Conservation (phyloP, 2,797 vertebrate species). For the Chiloscyllium punctatum region DNA sequence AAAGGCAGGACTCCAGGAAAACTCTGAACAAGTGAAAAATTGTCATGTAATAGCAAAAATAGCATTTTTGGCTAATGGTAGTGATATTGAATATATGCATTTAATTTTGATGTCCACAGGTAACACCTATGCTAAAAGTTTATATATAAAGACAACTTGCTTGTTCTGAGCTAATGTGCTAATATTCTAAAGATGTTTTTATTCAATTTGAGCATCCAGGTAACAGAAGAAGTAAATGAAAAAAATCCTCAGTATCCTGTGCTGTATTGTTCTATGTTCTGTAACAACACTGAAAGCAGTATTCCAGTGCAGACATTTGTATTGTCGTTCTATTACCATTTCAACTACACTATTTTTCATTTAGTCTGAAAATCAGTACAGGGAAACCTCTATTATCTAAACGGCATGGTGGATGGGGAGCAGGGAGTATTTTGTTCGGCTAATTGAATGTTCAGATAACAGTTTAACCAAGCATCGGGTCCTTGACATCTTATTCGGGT, state of each 20-base stretch:
- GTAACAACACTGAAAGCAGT: neutral
- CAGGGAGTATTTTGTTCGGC: no score
- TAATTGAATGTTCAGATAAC: no score
- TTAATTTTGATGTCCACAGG: neutral
- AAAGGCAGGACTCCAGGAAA: neutral
- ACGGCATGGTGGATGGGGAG: no score
- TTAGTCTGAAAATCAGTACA: neutral
- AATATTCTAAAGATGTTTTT: neutral
- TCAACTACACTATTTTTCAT: neutral
- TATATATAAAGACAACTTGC: neutral
- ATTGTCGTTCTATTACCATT: neutral
- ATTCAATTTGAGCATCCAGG: neutral
- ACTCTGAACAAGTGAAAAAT: neutral
- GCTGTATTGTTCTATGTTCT: neutral
- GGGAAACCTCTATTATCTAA: no score
- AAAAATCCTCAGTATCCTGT: no score
- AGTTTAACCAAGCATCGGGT: no score
- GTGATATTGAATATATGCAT: neutral
- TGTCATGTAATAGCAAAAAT: neutral
- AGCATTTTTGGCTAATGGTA: neutral
- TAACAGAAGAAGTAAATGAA: neutral
- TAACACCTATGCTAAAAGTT: neutral
- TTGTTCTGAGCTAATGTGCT: neutral
- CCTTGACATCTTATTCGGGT: no score
- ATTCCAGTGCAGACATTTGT: neutral